Base-by-base conservation (phyloP, 2,113 vertebrate genomes). In the Anser cygnoides region DNA sequence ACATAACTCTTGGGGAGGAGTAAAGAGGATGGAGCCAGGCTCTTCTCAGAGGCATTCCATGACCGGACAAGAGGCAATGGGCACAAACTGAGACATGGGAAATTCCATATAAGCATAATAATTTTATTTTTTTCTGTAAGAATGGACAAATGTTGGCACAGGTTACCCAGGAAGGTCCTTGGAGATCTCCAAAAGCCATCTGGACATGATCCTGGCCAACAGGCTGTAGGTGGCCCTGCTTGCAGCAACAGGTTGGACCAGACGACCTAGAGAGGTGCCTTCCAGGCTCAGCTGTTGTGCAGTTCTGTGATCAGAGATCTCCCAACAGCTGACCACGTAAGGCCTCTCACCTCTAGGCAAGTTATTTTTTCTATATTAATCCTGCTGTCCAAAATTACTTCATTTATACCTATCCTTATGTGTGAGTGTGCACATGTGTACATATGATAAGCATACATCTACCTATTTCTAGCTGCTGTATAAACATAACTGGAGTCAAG, bases 1-100 rank as follows among this genome's bases (percentile, higher is more conserved):
- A 49, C 61, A 35, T 67, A 72, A 11, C 21, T 87, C 19, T n/a
- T 0, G 0, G 11, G 2, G 17, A 12, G 4, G 6, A 77, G 6
- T 49, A 62, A 62, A 28, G 50, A 77, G n/a, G 10, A 16, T 61
- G 43, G 19, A 78, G 25, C 10, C 41, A 79, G 31, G 11, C 50
- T 70, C 25, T 89, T 84, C 58, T 70, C 14, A 20, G 13, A 46
- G 13, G 25, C 66, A 55, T 84, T 17, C 7, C 13, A 4, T 71
- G 50, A 28, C 9, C 59, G 26, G 25, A 43, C 16, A 63, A 35
- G 57, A 94, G 39, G 18, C 14, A 80, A 18, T 0, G 0, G 15
- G 33, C 37, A 55, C 37, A 67, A 87, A 50, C 14, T 78, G 37
- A 72, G 89, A 43, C n/a, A 35, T 7, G 58, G 46, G 9, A n/a